A percentile compares a stretch with the other conserved stretches of the same genome.
Evolutionary conservation across 2,888 invertebrate genomes (phyloP).

Genomic region (Microplitis deprimator): DNA sequence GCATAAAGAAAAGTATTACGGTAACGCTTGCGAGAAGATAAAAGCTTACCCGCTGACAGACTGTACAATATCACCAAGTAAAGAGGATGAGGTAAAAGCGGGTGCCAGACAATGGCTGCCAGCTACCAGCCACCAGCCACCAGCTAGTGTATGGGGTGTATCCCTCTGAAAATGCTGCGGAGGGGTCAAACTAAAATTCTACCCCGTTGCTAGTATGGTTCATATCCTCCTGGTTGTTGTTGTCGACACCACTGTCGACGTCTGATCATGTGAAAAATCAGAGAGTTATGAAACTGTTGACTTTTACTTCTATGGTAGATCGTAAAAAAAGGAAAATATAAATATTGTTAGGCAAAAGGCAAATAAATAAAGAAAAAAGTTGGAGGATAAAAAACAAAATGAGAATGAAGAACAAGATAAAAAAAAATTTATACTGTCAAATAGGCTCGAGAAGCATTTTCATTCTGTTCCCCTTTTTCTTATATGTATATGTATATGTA

Average conservation of each 20-base stretch:
- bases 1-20: constrained; percentile 31
- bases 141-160: constrained; percentile 28
- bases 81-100: constrained; percentile 44
- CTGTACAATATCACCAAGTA: constrained; percentile 35
- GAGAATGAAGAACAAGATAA: background rate
- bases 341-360: background rate
- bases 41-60: constrained; percentile 39
- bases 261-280: constrained; percentile 69
- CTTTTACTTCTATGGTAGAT: constrained; percentile 19
- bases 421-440: constrained; percentile 16
- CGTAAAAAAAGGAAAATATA: constrained; percentile 11
- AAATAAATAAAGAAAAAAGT: background rate
- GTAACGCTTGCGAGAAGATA: constrained; percentile 34
- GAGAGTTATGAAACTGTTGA: constrained; percentile 57
- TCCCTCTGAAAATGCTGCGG: constrained; percentile 9
- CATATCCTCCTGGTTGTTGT: constrained; percentile 25
- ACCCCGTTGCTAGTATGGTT: constrained; percentile 26
- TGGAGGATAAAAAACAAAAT: background rate
- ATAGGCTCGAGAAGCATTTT: constrained; percentile 13
- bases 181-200: constrained; percentile 24
- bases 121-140: constrained; percentile 31
- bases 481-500: constrained; percentile 9
- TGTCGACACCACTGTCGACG: constrained; percentile 60
- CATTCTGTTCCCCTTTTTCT: constrained; percentile 20
- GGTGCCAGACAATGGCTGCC: constrained; percentile 48